phyloP scores from a whole-genome alignment of 2,888 invertebrate genomes.

The Synergus gifuensis region DNA sequence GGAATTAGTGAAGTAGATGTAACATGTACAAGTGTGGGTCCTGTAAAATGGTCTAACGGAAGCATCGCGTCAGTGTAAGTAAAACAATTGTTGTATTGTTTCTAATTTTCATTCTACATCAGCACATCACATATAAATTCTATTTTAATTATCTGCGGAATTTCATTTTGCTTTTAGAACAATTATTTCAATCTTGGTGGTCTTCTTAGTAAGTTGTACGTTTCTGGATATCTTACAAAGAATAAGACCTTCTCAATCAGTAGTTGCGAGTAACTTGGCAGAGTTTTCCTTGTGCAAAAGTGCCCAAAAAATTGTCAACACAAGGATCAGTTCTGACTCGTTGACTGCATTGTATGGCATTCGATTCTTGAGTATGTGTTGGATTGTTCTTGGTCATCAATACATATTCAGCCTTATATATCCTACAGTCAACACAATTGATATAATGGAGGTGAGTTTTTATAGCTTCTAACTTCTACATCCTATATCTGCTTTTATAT shows the following conservation, averaged over 20 bases:
- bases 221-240: neutral
- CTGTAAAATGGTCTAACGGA: neutral
- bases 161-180: neutral
- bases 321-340: constrained; percentile 61
- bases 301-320: constrained; percentile 71
- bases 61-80: neutral
- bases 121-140: too few relatives aligned
- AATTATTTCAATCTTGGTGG: neutral
- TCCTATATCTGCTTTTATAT: neutral
- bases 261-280: constrained; percentile 50
- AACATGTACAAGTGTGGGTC: neutral
- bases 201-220: neutral
- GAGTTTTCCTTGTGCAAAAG: constrained; percentile 77
- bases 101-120: neutral
- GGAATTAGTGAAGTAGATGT: neutral
- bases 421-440: neutral
- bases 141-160: too few relatives aligned
- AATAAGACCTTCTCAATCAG: neutral
- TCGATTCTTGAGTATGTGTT: constrained; percentile 78
- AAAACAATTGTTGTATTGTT: neutral
- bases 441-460: neutral
- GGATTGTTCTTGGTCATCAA: constrained; percentile 78
- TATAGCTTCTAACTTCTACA: neutral
- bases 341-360: constrained; percentile 79
- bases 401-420: neutral